Conservation (phyloP, 1,140 invertebrate species). For the Drosophila lacteicornis region DNA sequence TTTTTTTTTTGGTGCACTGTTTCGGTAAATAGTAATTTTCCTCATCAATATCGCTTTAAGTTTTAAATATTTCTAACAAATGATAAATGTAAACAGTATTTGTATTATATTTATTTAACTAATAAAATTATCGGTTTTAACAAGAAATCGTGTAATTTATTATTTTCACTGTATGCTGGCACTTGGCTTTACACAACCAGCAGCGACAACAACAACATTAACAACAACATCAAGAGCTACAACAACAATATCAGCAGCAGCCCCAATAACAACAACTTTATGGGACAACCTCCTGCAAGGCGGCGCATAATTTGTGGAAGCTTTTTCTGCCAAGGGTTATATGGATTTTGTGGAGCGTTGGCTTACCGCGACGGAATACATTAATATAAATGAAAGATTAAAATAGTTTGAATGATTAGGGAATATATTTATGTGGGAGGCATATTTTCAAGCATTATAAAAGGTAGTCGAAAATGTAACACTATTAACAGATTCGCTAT, state of each 20-base stretch:
- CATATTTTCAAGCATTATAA: neutral
- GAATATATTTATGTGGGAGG: neutral
- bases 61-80: too few species aligned
- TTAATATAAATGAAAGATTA: conserved; percentile 26
- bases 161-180: conserved; percentile 13
- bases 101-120: too few species aligned
- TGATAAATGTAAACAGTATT: too few species aligned
- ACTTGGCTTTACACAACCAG: conserved; percentile 32
- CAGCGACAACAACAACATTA: conserved; percentile 20
- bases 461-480: neutral
- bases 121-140: too few species aligned
- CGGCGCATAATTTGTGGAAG: conserved; percentile 46
- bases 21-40: too few species aligned
- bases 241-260: conserved; percentile 31
- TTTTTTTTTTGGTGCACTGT: too few species aligned
- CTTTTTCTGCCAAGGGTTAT: conserved; percentile 1
- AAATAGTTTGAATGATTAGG: conserved; percentile 1
- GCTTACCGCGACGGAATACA: conserved; percentile 7
- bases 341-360: neutral
- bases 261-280: conserved; percentile 26
- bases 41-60: too few species aligned
- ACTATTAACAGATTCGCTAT: too few species aligned
- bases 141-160: neutral
- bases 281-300: conserved; percentile 46
- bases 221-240: conserved; percentile 1